Conservation (phyloP, 1,140 invertebrate genomes). For the Penaeus vannamei region DNA sequence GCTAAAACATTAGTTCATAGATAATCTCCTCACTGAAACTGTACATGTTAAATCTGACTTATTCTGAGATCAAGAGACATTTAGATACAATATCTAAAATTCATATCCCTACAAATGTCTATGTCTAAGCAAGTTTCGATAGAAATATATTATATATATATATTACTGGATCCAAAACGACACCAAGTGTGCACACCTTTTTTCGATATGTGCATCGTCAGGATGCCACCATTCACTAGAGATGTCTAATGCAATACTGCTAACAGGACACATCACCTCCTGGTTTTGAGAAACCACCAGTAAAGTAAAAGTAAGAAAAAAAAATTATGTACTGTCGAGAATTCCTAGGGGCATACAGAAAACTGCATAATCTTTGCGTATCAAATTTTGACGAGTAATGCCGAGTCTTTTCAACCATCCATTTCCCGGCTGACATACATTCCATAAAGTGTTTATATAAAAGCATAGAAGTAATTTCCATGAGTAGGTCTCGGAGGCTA, state of each 20-base stretch:
- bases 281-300: slow-evolving; percentile 26
- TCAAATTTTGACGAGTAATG: too few species aligned
- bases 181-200: slow-evolving; percentile 10
- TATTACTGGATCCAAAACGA: slow-evolving; percentile 38
- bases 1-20: neutral
- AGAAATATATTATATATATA: neutral
- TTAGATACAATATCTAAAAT: slow-evolving; percentile 55
- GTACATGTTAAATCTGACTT: slow-evolving; percentile 55
- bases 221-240: slow-evolving; percentile 37
- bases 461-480: too few species aligned
- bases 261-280: slow-evolving; percentile 24
- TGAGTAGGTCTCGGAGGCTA: too few species aligned
- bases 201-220: slow-evolving; percentile 5
- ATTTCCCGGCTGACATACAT: too few species aligned
- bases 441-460: too few species aligned
- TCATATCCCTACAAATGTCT: slow-evolving; percentile 31
- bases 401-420: too few species aligned
- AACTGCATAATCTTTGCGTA: neutral
- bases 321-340: neutral
- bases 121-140: slow-evolving; percentile 21
- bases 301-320: slow-evolving; percentile 17
- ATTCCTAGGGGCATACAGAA: slow-evolving; percentile 54
- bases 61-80: slow-evolving; percentile 64
- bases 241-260: slow-evolving; percentile 36
- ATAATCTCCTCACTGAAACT: slow-evolving; percentile 40